phyloP scores from a whole-genome alignment of 92 coral and sea anemone genomes.

The Phenganax stokvisi region DNA sequence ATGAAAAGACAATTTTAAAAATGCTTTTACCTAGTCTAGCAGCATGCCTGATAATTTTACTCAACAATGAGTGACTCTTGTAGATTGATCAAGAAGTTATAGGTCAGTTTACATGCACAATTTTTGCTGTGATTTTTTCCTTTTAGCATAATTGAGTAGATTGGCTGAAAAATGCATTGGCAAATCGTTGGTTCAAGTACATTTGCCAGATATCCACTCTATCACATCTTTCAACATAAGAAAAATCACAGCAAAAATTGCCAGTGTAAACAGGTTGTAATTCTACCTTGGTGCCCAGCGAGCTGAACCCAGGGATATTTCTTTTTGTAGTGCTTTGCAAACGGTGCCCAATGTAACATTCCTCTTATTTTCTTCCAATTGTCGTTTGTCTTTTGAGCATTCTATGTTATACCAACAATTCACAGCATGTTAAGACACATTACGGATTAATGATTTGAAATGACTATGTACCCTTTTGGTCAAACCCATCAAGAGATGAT shows the following conservation, averaged over 20 bases:
- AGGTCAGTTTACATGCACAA: neutral
- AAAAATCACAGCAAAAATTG: too few relatives aligned
- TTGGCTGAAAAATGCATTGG: neutral
- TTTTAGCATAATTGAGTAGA: neutral
- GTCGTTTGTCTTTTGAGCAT: constrained; percentile 7
- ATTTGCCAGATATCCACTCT: too few relatives aligned
- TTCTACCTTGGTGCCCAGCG: constrained; percentile 94
- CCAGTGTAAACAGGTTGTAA: neutral
- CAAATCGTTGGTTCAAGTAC: too few relatives aligned
- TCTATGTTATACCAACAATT: neutral
- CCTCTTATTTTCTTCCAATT: constrained; percentile 83
- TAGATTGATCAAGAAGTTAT: neutral
- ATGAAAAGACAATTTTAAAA: neutral
- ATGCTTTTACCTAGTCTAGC: neutral
- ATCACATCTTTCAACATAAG: too few relatives aligned
- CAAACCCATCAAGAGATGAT: too few relatives aligned
- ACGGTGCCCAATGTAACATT: constrained; percentile 93
- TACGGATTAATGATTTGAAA: too few relatives aligned
- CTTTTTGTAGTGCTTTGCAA: constrained; percentile 91
- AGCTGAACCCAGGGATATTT: constrained; percentile 99
- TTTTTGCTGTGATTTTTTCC: neutral
- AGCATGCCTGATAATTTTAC: neutral
- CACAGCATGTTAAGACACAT: too few relatives aligned
- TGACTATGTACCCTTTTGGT: too few relatives aligned
- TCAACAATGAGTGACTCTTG: too few relatives aligned